Evolutionary conservation across 2,888 invertebrate genomes (phyloP).

Genomic region (Harpalus rufipes): DNA sequence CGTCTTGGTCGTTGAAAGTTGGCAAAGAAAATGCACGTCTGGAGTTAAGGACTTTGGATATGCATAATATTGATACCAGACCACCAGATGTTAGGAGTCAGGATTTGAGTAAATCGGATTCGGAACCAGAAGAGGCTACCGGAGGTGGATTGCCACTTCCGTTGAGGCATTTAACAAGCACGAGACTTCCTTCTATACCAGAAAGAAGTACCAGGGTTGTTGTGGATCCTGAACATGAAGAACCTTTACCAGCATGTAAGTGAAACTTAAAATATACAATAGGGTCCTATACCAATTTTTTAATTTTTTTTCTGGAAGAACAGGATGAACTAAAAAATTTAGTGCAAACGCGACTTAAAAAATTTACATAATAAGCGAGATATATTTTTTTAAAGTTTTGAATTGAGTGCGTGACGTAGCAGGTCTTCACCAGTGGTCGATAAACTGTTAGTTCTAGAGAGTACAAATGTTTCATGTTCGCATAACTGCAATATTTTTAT

Average conservation of each 20-base stretch:
- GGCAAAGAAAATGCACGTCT: conserved; percentile 76
- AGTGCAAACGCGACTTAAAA: too few species aligned
- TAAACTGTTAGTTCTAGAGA: too few species aligned
- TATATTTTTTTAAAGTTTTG: too few species aligned
- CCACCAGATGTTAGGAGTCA: conserved; percentile 74
- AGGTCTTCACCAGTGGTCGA: too few species aligned
- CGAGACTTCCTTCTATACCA: conserved; percentile 89
- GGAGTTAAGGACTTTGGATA: conserved; percentile 80
- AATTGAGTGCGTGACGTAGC: too few species aligned
- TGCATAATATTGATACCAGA: conserved; percentile 79
- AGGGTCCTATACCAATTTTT: too few species aligned
- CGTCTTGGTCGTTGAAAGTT: conserved; percentile 71
- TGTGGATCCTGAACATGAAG: conserved; percentile 82
- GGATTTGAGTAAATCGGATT: conserved; percentile 70
- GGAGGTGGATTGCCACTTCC: conserved; percentile 79
- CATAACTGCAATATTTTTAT: too few species aligned
- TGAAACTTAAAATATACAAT: conserved; percentile 63
- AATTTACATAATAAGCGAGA: too few species aligned
- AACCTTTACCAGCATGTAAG: conserved; percentile 92
- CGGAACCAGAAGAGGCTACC: conserved; percentile 76
- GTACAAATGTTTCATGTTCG: too few species aligned
- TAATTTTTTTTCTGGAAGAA: too few species aligned
- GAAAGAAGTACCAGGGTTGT: conserved; percentile 81
- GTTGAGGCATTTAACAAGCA: conserved; percentile 85
- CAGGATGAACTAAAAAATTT: too few species aligned